Conservation (phyloP, 1,140 invertebrate species). For the Caenorhabditis briggsae region DNA sequence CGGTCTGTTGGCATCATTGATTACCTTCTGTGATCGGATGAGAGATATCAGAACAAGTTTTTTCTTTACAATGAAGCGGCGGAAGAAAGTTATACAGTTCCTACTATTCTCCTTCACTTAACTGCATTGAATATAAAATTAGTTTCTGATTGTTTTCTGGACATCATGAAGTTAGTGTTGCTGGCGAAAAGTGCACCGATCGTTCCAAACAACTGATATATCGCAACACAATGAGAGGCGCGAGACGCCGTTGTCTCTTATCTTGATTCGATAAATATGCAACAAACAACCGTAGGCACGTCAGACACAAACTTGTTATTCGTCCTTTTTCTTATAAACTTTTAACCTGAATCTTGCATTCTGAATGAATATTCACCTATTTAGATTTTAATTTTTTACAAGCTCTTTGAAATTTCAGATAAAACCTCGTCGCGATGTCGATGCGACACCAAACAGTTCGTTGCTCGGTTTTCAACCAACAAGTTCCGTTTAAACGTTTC, state of each 20-base stretch:
- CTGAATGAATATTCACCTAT: not conserved
- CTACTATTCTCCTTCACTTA: not conserved
- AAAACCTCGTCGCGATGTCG: not conserved
- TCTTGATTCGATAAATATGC: constrained; percentile 52
- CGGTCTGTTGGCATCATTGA: constrained; percentile 33
- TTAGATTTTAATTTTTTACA: too few relatives aligned
- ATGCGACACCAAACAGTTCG: constrained; percentile 29
- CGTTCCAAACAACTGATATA: constrained; percentile 32
- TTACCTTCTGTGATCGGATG: constrained; percentile 39
- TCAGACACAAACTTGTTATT: constrained; percentile 34
- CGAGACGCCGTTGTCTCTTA: constrained; percentile 14
- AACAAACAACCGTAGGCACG: constrained; percentile 36
- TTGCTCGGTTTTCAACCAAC: not conserved
- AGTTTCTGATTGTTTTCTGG: not conserved
- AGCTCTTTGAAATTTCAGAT: not conserved
- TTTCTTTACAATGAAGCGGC: not conserved
- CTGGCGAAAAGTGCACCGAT: constrained; percentile 36
- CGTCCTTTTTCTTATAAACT: not conserved
- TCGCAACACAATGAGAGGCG: constrained; percentile 9
- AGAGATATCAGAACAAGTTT: constrained; percentile 44
- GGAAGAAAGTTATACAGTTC: not conserved
- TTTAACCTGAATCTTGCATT: not conserved
- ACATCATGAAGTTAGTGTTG: constrained; percentile 19
- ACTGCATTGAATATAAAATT: not conserved
- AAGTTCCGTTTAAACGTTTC: not conserved